Evolutionary conservation across 2,888 invertebrate genomes (phyloP), one percentile per base, ranked within the genome.

Genomic region (Torymus auratus): DNA sequence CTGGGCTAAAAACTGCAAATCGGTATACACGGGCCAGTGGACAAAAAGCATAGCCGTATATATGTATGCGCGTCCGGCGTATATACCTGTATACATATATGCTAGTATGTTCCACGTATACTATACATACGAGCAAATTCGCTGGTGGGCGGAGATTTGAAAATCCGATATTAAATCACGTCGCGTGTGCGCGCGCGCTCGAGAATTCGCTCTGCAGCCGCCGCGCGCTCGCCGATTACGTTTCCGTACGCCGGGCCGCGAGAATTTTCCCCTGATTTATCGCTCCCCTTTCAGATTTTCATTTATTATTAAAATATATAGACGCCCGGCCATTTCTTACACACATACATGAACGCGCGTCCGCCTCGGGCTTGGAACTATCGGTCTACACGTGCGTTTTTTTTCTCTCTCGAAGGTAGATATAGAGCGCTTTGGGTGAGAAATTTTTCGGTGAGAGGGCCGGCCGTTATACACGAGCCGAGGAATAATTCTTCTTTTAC

Each of bases 81-180:
- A 20, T 20, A 20, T 20, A 20, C 20, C 20, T 20, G 41, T 41
- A 67, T 53, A 13, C 10, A 61, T 41, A 14, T 41, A 41, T 62
- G 2, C 10, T 4, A 41, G 7, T 41, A 28, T 23, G 28, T 20
- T 12, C 41, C 10, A 11, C 20, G 4, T 61, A 5, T 71, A n/a
- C n/a, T n/a, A 62, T 74, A 74, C 58, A 58, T 55, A 58, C 28
- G 28, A 2, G 28, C 68, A 55, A 77, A 70, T 77, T 70, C 77
- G 64, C 28, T 28, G 28, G 28, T 28, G 11, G 50, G n/a, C 50
- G 41, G 60, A 78, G 72, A 78, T 78, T 78, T 72, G 71, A 78
- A 78, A 78, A 72, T 72, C 60, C 71, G 71, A 71, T 78, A 78
- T 78, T 78, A 78, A 72, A 78, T 82, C 83, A 82, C 83, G 84